These are phyloP conservation scores for Eupsittula cactorum DNA, from an alignment of 2,113 vertebrate genomes.

Conservation along the genomic window DNA sequence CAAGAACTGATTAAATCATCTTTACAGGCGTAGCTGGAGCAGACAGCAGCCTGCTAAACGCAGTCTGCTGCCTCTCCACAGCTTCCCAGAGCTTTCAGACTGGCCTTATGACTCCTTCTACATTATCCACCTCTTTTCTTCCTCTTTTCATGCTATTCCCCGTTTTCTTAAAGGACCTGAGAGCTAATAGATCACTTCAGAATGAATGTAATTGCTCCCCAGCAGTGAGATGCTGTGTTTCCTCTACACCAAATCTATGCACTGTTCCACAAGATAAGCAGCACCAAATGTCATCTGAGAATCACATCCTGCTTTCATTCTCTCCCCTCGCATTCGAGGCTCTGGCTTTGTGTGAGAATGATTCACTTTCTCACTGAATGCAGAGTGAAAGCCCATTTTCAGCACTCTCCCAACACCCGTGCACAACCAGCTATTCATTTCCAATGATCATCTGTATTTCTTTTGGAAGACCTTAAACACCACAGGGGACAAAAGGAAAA, in stretches of 20 bases:
- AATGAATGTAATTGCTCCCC: slow-evolving; percentile 25
- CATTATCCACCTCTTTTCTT: background rate
- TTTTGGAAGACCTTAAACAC: slow-evolving; percentile 63
- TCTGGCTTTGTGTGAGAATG: slow-evolving; percentile 53
- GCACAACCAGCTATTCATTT: slow-evolving; percentile 64
- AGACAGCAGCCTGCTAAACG: background rate
- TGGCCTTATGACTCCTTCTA: background rate
- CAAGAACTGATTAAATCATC: background rate
- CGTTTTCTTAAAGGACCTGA: slow-evolving; percentile 16
- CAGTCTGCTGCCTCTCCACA: background rate
- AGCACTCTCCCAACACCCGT: slow-evolving; percentile 54
- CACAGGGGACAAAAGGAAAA: slow-evolving; percentile 18
- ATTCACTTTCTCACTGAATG: slow-evolving; percentile 61
- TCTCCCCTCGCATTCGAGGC: background rate
- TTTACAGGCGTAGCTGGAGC: background rate
- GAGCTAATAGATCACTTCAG: slow-evolving; percentile 54
- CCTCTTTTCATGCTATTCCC: background rate
- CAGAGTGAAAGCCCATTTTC: slow-evolving; percentile 59
- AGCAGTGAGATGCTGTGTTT: slow-evolving; percentile 38
- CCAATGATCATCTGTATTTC: slow-evolving; percentile 68
- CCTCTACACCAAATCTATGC: background rate
- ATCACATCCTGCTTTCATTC: slow-evolving; percentile 70
- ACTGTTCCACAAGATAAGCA: slow-evolving; percentile 58
- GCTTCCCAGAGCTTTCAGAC: background rate
- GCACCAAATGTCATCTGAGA: slow-evolving; percentile 59